Evolutionary conservation across 2,797 vertebrate genomes (phyloP).

Genomic region (Sebastes reedi): DNA sequence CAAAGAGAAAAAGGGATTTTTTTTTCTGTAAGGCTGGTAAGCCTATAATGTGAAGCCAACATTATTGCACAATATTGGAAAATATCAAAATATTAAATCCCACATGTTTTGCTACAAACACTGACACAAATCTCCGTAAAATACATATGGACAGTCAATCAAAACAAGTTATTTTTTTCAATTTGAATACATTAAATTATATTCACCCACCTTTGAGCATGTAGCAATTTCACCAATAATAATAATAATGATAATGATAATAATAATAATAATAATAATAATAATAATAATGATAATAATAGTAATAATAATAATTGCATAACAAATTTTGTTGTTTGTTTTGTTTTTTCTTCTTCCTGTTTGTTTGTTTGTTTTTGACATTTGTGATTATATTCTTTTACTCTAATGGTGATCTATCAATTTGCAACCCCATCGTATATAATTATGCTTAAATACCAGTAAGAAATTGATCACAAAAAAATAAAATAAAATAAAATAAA

Average conservation of each 20-base stretch:
- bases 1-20: neutral
- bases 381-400: too few relatives aligned
- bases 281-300: too few relatives aligned
- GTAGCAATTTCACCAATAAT: constrained; percentile 10
- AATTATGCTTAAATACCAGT: too few relatives aligned
- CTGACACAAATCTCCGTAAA: constrained; percentile 65
- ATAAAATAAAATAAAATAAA: constrained; percentile 40
- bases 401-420: too few relatives aligned
- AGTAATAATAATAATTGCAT: too few relatives aligned
- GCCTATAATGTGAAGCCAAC: constrained; percentile 44
- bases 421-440: too few relatives aligned
- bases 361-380: too few relatives aligned
- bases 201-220: constrained; percentile 23
- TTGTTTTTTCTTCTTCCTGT: too few relatives aligned
- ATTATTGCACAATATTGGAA: constrained; percentile 75
- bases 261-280: constrained; percentile 18
- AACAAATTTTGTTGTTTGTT: too few relatives aligned
- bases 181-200: constrained; percentile 57
- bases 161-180: constrained; percentile 21
- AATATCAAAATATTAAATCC: constrained; percentile 72
- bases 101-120: constrained; percentile 66
- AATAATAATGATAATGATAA: constrained; percentile 15
- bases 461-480: too few relatives aligned
- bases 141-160: constrained; percentile 59
- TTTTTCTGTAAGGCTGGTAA: constrained; percentile 22